These are phyloP conservation scores for Caenorhabditis zanzibari DNA, from an alignment of 2,888 invertebrate genomes.

Conservation along the genomic window DNA sequence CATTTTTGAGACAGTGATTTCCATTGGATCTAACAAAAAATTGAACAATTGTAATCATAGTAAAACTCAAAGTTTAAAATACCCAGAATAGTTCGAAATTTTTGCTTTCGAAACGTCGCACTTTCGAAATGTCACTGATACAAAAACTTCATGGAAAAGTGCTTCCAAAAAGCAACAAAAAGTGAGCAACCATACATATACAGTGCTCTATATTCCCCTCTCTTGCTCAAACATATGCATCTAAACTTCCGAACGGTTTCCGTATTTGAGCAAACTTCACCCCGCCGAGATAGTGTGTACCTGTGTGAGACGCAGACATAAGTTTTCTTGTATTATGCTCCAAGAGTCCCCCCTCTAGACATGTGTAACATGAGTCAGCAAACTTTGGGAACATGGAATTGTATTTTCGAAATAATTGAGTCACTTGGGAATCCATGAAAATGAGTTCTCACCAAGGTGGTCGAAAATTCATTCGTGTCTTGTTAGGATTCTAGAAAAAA, in stretches of 20 bases:
- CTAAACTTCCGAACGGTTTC: conserved; percentile 18
- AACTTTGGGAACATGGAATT: background rate
- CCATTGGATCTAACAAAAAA: too few relatives aligned
- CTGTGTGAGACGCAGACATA: conserved; percentile 12
- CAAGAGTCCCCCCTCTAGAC: background rate
- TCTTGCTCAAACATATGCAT: background rate
- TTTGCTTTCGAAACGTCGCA: too few relatives aligned
- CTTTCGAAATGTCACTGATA: too few relatives aligned
- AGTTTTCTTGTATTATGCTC: background rate
- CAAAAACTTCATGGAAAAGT: background rate
- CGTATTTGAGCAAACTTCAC: conserved; percentile 4
- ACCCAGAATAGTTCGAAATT: too few relatives aligned
- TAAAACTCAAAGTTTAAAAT: too few relatives aligned
- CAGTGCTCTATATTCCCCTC: conserved; percentile 2
- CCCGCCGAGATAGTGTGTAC: conserved; percentile 3
- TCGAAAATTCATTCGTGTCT: background rate
- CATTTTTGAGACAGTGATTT: too few relatives aligned
- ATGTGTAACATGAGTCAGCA: conserved; percentile 27
- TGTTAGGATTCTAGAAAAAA: too few relatives aligned
- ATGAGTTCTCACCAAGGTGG: conserved; percentile 17
- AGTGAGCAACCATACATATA: background rate
- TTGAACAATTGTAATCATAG: too few relatives aligned
- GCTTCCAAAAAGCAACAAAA: background rate
- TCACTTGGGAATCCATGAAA: conserved; percentile 5
- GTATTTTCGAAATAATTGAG: background rate